Percentiles rank a stretch among this genome's conserved stretches.
Conservation (phyloP, 2,113 vertebrate species). For the Semnornis frantzii region DNA sequence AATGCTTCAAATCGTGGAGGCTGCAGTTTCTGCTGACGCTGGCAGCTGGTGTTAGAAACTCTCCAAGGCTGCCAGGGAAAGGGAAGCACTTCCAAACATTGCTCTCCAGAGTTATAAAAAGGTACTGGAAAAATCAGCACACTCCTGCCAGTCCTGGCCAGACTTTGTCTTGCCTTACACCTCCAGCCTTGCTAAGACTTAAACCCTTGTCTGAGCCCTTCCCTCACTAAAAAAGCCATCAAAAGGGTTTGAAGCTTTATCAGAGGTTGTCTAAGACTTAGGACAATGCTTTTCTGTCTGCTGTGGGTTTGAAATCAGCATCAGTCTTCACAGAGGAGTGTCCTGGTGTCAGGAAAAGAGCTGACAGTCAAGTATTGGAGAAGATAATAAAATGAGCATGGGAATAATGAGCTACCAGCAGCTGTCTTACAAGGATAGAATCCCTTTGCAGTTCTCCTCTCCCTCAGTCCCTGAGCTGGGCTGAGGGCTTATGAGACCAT, state of each 20-base stretch:
- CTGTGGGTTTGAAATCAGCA: rapidly evolving
- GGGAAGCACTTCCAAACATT: neutral
- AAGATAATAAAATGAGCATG: neutral
- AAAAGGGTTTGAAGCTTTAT: neutral
- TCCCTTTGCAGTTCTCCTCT: neutral
- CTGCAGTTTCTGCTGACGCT: neutral
- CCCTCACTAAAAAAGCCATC: neutral
- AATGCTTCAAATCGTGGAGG: neutral
- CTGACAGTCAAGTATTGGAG: slow-evolving; percentile 1
- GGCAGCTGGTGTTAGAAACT: neutral
- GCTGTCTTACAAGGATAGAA: neutral
- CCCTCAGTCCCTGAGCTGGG: neutral
- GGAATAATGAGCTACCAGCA: neutral
- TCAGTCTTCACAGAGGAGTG: neutral
- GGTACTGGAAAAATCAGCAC: neutral
- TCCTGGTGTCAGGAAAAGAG: neutral
- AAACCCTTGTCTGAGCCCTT: neutral
- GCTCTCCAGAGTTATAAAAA: neutral
- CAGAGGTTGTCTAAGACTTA: neutral
- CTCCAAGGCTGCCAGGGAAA: neutral
- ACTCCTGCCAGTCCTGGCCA: neutral
- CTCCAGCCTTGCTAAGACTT: neutral
- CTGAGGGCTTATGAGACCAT: rapidly evolving
- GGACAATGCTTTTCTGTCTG: neutral
- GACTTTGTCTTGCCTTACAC: neutral